A percentile compares a stretch with the other conserved stretches of the same genome.
Evolutionary conservation across 2,113 vertebrate species (phyloP).

Genomic region (Rhinolophus ferrumequinum): DNA sequence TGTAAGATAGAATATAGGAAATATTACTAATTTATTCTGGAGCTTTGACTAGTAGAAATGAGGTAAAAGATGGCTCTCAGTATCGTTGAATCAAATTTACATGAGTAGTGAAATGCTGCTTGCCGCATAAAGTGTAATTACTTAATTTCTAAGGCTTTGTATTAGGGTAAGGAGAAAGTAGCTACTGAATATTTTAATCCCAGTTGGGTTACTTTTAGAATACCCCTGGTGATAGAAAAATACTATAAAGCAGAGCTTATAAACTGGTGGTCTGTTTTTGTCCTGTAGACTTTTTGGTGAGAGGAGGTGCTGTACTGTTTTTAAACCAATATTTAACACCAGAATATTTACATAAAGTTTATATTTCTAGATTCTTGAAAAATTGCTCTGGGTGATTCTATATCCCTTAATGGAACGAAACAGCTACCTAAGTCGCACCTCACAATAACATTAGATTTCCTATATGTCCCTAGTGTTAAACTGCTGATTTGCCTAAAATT

Average conservation of each 20-base stretch:
- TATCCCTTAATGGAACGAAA: background rate
- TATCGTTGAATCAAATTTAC: background rate
- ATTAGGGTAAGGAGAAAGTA: background rate
- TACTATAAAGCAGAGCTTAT: background rate
- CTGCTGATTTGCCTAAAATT: background rate
- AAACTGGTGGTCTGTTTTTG: background rate
- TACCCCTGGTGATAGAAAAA: background rate
- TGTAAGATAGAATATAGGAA: background rate
- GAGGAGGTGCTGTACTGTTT: background rate
- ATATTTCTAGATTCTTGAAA: background rate
- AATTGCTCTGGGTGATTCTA: background rate
- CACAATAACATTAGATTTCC: background rate
- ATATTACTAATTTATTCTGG: background rate
- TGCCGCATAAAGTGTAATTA: background rate
- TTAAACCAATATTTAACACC: background rate
- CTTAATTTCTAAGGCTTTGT: background rate
- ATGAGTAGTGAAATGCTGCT: background rate
- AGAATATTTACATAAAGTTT: background rate
- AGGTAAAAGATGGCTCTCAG: background rate
- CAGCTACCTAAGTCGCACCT: background rate
- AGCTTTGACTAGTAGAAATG: background rate
- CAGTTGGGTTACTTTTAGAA: background rate
- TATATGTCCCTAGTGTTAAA: background rate
- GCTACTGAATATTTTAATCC: background rate
- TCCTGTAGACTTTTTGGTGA: background rate